Conservation (phyloP, 2,113 vertebrate genomes). For the Rhineura floridana region DNA sequence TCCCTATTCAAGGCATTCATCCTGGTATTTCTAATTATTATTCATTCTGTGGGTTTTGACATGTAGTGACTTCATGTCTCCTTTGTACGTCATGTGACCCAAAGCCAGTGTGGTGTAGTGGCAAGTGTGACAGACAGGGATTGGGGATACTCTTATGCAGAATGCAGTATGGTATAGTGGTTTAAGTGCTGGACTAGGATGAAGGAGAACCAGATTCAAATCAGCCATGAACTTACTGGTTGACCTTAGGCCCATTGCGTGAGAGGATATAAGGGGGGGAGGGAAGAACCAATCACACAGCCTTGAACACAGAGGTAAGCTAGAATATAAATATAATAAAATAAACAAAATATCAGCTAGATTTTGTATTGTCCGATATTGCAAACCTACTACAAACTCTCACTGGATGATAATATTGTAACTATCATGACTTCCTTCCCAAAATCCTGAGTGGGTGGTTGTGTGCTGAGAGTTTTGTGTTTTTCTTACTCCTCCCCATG, state of each 20-base stretch:
- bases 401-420: not conserved
- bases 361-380: not conserved
- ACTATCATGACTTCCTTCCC: not conserved
- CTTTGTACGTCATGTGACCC: not conserved
- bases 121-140: not conserved
- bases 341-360: too few species aligned
- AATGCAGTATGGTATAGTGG: not conserved
- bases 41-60: not conserved
- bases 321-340: too few species aligned
- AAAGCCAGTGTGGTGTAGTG: not conserved
- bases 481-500: too few species aligned
- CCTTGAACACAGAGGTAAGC: not conserved
- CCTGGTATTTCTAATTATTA: not conserved
- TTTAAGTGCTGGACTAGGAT: not conserved
- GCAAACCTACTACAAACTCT: not conserved
- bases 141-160: not conserved
- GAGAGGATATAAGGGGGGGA: not conserved
- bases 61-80: not conserved
- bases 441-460: not conserved
- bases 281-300: not conserved
- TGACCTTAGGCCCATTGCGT: not conserved
- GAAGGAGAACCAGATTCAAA: not conserved
- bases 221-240: not conserved
- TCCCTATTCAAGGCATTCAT: not conserved
- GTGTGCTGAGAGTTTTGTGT: not conserved